Evolutionary conservation across 2,888 invertebrate genomes (phyloP), one percentile per base, ranked within the genome.

Genomic region (Dermolepida albohirtum): DNA sequence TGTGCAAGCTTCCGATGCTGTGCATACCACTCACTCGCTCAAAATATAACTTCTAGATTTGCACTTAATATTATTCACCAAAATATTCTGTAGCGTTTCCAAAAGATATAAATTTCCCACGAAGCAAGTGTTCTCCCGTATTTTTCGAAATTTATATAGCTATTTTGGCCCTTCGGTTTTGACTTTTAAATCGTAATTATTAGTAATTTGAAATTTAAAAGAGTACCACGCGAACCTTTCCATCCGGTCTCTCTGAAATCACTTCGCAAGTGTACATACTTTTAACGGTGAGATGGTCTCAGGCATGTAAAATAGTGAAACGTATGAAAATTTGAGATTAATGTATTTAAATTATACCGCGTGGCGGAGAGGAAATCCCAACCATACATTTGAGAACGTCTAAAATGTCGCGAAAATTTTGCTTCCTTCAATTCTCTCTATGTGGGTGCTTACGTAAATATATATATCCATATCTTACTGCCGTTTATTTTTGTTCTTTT

Each of bases 201-300:
- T 55, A 40, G 16, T 55, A 55, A 55, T 55, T 55, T 40, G 55
- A 55, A 55, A 55, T 55, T 55, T 55, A 55, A 55, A 55, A 41
- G 11, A 55, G 41, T n/a, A n/a, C n/a, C 10, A 8, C 41, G 17
- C 47, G 17, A 5, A 47, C 2, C 2, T 1, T 47, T 8, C 16
- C 17, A 41, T 40, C 5, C 5, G 40, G 6, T 2, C 22, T 55
- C 22, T 10, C 41, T 22, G 40, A 17, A 4, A 55, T 40, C 16
- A 14, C 47, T 17, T 17, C 16, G 5, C 17, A n/a, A 55, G 14
- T 34, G 34, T 7, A 34, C 10, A 55, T 55, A 41, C 40, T 47
- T n/a, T 22, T 41, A 17, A 14, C 17, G 17, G 12, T 14, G 17
- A 2, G 34, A 7, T 1, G 1, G 34, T 7, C 34, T 16, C 10